Percentiles rank a stretch among this genome's conserved stretches.
Conservation (phyloP, 2,113 vertebrate genomes). For the Apteryx owenii region DNA sequence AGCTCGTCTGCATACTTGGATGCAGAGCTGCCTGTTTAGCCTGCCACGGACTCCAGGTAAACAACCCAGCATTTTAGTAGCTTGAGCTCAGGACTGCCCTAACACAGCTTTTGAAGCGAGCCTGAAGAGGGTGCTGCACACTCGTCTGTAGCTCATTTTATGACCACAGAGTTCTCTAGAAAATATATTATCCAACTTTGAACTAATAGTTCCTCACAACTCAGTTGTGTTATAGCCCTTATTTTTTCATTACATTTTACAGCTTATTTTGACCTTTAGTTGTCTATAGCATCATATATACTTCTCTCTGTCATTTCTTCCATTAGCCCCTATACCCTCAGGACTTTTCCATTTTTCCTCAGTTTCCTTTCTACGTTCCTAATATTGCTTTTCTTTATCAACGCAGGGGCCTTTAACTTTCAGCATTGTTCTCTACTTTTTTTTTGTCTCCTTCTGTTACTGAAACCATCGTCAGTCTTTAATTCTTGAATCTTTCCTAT, state of each 20-base stretch:
- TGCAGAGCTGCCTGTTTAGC: background rate
- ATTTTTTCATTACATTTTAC: background rate
- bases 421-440: background rate
- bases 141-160: background rate
- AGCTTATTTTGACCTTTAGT: background rate
- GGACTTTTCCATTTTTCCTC: background rate
- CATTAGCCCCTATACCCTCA: background rate
- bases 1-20: rapidly evolving
- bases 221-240: background rate
- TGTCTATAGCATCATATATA: background rate
- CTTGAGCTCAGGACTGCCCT: background rate
- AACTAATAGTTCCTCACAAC: background rate
- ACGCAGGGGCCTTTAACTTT: background rate
- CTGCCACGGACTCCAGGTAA: background rate
- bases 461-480: background rate
- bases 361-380: background rate
- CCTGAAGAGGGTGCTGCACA: background rate
- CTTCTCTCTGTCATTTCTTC: background rate
- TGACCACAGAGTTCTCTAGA: background rate
- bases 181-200: background rate
- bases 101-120: background rate
- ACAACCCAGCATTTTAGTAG: background rate
- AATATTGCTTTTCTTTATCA: background rate
- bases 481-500: background rate
- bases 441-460: background rate